Evolutionary conservation across 2,888 invertebrate genomes (phyloP), one percentile per base, ranked within the genome.

Genomic region (Archaeoteleia sp.): DNA sequence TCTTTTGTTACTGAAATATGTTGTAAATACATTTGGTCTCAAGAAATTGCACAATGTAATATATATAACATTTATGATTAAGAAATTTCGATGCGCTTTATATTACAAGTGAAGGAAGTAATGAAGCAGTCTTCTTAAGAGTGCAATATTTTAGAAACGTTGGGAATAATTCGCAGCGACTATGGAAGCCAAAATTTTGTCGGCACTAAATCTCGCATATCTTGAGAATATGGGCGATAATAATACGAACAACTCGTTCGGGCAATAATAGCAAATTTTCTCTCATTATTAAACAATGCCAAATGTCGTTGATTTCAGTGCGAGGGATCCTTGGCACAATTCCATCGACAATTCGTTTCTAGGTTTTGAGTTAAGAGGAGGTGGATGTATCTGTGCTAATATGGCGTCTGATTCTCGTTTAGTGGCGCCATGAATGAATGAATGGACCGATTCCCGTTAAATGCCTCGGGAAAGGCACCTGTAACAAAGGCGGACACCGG

Each of bases 401-500:
- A 66, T 69, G 69, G 72, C 70, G 70, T 68, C 57, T 48, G 51
- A 32, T 43, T 49, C 57, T 75, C 60, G 73, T 77, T 80, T 75
- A 46, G 71, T 78, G 79, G 79, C 78, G 79, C 78, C 79, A 71
- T 71, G 75, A 78, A 77, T 77, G 78, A 74, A 76, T 5, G n/a
- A n/a, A 45, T n/a, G 17, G 51, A 51, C 63, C 49, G 39, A 60
- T 65, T 71, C 49, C 67, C 60, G 69, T 69, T 73, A 69, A 75
- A 53, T 45, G 67, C 61, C 72, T 66, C 23, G 17, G 58, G 65
- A 46, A 14, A 57, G 61, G 66, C 71, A 62, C 68, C 65, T 62
- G 71, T 69, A 74, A 75, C 71, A 70, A 72, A 68, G 69, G 67
- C 58, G 60, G 72, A 74, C 67, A 67, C 60, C 67, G 45, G 63